Evolutionary conservation across 2,888 invertebrate genomes (phyloP).

Genomic region (Pyrrhia umbra): DNA sequence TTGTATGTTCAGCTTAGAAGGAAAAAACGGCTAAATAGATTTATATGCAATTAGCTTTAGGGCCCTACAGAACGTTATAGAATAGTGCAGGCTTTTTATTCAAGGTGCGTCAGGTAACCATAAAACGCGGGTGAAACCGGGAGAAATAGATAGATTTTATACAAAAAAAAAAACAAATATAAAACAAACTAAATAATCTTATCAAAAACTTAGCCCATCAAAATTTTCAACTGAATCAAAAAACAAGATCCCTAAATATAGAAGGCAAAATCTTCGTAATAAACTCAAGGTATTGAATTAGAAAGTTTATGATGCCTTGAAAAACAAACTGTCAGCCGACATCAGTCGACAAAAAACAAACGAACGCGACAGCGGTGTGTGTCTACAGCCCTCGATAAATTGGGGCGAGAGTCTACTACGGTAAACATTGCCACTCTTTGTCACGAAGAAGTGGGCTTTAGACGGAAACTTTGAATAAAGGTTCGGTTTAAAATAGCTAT

Average conservation of each 20-base stretch:
- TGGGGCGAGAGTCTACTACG: not conserved
- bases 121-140: too few relatives aligned
- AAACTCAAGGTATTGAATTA: conserved; percentile 28
- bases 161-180: not conserved
- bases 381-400: conserved; percentile 39
- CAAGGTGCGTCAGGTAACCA: too few relatives aligned
- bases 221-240: not conserved
- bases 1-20: too few relatives aligned
- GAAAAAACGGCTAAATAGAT: too few relatives aligned
- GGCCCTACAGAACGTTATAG: too few relatives aligned
- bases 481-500: not conserved
- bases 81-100: too few relatives aligned
- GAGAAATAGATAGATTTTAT: too few relatives aligned
- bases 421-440: conserved; percentile 26
- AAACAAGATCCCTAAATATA: conserved; percentile 2
- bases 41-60: too few relatives aligned
- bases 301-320: conserved; percentile 37
- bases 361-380: conserved; percentile 11
- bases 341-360: conserved; percentile 47
- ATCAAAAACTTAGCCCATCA: conserved; percentile 1
- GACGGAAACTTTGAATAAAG: conserved; percentile 11
- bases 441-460: not conserved
- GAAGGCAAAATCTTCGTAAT: conserved; percentile 15
- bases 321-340: conserved; percentile 45
- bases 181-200: not conserved